Conservation (phyloP, 2,113 vertebrate species). For the Delphinapterus leucas region DNA sequence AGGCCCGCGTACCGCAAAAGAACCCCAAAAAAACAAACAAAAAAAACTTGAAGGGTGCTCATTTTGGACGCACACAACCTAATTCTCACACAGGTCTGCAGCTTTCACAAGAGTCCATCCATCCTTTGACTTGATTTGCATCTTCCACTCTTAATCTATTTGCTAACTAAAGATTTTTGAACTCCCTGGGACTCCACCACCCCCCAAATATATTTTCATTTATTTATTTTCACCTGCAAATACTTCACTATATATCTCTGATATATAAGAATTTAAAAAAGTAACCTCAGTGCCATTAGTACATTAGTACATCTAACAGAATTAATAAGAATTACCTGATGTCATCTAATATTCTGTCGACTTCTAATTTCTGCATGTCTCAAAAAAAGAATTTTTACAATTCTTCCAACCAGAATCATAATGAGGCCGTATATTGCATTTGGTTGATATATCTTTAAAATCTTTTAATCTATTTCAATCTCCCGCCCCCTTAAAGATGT, state of each 20-base stretch:
- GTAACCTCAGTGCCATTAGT: neutral
- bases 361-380: neutral
- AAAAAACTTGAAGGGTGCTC: neutral
- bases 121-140: neutral
- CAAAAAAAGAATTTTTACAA: neutral
- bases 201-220: neutral
- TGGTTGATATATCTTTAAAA: neutral
- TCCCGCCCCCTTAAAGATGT: neutral
- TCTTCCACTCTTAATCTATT: neutral
- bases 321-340: slow-evolving; percentile 5
- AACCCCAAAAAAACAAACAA: too few species aligned
- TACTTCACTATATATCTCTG: neutral
- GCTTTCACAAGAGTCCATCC: neutral
- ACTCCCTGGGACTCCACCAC: neutral
- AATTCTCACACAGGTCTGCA: neutral
- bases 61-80: neutral
- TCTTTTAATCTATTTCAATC: neutral
- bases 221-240: neutral
- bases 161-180: neutral
- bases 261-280: neutral
- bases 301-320: neutral
- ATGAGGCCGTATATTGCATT: neutral
- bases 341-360: neutral
- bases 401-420: neutral
- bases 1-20: too few species aligned